Evolutionary conservation across 1,140 invertebrate genomes (phyloP), one percentile per base, ranked within the genome.

Genomic region (Drosophila ficusphila): DNA sequence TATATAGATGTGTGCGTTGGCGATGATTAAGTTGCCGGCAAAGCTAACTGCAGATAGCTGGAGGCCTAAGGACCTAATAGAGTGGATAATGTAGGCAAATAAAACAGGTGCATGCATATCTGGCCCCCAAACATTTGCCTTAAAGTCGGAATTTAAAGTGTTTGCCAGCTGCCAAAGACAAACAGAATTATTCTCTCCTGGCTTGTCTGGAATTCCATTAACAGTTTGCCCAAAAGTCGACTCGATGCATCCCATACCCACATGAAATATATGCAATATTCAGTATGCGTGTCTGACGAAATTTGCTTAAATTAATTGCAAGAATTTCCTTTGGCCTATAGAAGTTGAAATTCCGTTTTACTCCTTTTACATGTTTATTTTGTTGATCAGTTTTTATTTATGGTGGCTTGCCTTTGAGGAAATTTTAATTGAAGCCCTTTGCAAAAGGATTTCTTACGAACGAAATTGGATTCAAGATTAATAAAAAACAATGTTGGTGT

Each of bases 11-110:
- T 64, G 39, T 33, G 61, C 34, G 11, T 21, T 51, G 25, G 62
- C 29, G 34, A 68, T 52, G 61, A 68, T 68, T 67, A 42, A 67
- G 62, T 67, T 65, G 65, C 42, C 48, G 29, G 14, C 25, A 39
- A 41, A 47, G 47, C 56, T 41, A 34, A 38, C 19, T 46, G 39
- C 38, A 44, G 31, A 12, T 21, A 3, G n/a, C 31, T 38, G 44
- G 60, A 49, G 68, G 53, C 61, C 68, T 42, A 44, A 44, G 29
- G 31, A 79, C 46, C 72, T 82, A 88, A 86, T 86, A 74, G 81
- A 86, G 82, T 75, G 81, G 54, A 86, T 86, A 88, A 86, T 86
- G 64, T 77, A 71, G 48, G 73, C 76, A 86, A 86, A 86, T 86
- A 81, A 88, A 77, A 88, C 69, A 86, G 81, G 81, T 88, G 82